Conservation (phyloP, 2,888 invertebrate species). For the Tupiocoris notatus region DNA sequence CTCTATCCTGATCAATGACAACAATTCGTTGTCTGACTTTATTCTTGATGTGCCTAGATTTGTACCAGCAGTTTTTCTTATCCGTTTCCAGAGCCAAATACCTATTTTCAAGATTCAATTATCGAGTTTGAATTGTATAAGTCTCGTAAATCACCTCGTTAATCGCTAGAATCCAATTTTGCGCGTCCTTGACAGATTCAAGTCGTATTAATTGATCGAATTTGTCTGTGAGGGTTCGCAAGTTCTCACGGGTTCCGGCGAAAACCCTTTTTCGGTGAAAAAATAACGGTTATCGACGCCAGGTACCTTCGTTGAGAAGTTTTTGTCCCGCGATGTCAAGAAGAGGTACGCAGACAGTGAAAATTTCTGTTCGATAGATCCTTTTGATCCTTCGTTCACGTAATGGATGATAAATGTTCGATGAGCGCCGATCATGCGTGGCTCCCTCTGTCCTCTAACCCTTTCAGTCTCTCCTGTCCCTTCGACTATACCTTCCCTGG, state of each 20-base stretch:
- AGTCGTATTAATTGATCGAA: too few species aligned
- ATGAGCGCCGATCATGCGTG: slow-evolving; percentile 38
- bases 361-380: slow-evolving; percentile 29
- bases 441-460: slow-evolving; percentile 26
- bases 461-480: slow-evolving; percentile 10
- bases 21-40: too few species aligned
- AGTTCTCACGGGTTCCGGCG: slow-evolving; percentile 8
- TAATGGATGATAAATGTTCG: slow-evolving; percentile 47
- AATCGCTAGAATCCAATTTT: too few species aligned
- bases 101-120: too few species aligned
- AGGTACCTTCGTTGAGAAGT: neutral
- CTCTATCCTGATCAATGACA: too few species aligned
- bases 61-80: too few species aligned
- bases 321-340: neutral
- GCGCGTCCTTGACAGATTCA: too few species aligned
- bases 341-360: neutral
- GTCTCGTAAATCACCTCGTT: too few species aligned
- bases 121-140: too few species aligned
- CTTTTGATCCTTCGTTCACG: slow-evolving; percentile 36
- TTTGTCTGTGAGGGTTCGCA: neutral
- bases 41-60: too few species aligned
- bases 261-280: slow-evolving; percentile 8
- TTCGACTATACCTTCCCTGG: neutral
- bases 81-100: too few species aligned
- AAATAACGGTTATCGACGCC: slow-evolving; percentile 5